Base-by-base conservation (phyloP, 2,888 invertebrate genomes). In the Pherbina coryleti region DNA sequence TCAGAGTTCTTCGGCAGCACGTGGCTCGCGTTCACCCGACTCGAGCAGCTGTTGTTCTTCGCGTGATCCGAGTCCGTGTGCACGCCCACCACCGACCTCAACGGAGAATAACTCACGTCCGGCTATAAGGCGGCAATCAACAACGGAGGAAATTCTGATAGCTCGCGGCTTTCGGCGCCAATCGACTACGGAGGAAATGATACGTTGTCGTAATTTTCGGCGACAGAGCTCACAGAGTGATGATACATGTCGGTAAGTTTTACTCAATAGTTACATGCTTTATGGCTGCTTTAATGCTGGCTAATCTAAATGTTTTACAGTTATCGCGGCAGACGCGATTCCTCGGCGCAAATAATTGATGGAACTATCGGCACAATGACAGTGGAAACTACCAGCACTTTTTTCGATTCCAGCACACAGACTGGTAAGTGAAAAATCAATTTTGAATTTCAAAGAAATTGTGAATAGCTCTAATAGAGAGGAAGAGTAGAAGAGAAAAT, bases 351-450 rank as follows among this genome's bases (percentile, higher is more conserved):
- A 90, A 97, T 97, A 85, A 93, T 95, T 75, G 97, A 97, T 86
- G 97, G 97, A 19, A 97, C 97, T 34, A 94, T 97, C 82, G 96
- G 95, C 44, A 95, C 96, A 53, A 97, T 97, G 97, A 96, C 96
- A 0, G 96, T 97, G 34, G 97, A 97, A 89, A 97, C 97, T 3
- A 96, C 96, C 5, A 96, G 96, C 90, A 96, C 96, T 0, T 96
- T 96, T 90, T 97, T 96, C 88, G 97, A 97, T 90, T 96, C 96
- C 82, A 96, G 96, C 89, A 97, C 97, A 34, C 97, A 97, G 91
- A 97, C 97, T 88, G 97, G 97, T 96, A 87, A 94, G 95, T 91
- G 44, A 44, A 44, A 44, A 44, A 11, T 11, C 1, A 44, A 44
- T 11, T 31, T 31, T 5, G 5, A 4, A 31, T 31, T 31, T 4